Evolutionary conservation across 2,888 invertebrate genomes (phyloP).

Genomic region (Acanthacorydalis orientalis): DNA sequence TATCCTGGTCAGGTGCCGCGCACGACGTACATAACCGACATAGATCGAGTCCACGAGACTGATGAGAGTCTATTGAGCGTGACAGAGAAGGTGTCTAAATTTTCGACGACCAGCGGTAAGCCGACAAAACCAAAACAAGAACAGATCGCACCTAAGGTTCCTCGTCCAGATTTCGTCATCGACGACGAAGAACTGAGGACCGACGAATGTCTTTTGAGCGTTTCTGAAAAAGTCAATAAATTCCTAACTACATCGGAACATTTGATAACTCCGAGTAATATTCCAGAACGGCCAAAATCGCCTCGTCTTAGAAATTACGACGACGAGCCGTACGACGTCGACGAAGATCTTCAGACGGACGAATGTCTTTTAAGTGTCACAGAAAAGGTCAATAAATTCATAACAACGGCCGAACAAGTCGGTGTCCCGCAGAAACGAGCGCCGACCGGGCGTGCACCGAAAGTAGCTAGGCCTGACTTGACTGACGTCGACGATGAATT

Average conservation of each 20-base stretch:
- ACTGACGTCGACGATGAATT: conserved; percentile 22
- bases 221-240: conserved; percentile 51
- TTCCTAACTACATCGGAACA: conserved; percentile 38
- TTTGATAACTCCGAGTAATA: conserved; percentile 13
- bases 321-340: conserved; percentile 12
- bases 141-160: conserved; percentile 21
- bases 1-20: conserved; percentile 8
- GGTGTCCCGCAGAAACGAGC: conserved; percentile 23
- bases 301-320: conserved; percentile 11
- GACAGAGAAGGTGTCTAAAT: conserved; percentile 37
- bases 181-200: conserved; percentile 34
- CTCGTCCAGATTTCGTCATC: conserved; percentile 32
- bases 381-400: conserved; percentile 45
- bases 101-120: conserved; percentile 28
- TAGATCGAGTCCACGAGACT: conserved; percentile 24
- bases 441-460: conserved; percentile 23
- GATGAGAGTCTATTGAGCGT: conserved; percentile 37
- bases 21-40: conserved; percentile 18
- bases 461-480: conserved; percentile 28
- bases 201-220: conserved; percentile 47
- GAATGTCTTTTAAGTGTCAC: conserved; percentile 42
- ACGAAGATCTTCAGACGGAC: conserved; percentile 26
- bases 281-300: conserved; percentile 8
- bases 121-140: conserved; percentile 18
- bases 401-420: conserved; percentile 40